Base-by-base conservation (phyloP, 2,888 invertebrate species). In the Rhodophaea formosa region DNA sequence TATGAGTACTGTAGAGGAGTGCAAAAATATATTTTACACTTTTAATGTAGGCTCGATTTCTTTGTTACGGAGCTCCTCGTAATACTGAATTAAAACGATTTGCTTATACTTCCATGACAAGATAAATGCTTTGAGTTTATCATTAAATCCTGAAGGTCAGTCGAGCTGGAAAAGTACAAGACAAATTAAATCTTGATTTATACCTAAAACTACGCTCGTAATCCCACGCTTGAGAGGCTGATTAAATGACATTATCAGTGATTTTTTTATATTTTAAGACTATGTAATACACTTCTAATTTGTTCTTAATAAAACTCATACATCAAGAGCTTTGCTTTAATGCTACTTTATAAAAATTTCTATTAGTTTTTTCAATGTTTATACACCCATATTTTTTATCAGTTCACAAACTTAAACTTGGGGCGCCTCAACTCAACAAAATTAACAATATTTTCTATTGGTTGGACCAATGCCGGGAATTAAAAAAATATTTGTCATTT, bases 191-290 rank as follows among this genome's bases (percentile, higher is more conserved):
- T 67, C 74, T 80, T 80, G 82, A 82, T 85, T 85, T 79, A 78
- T 83, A 86, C 80, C 82, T 84, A 82, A 86, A 84, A 76, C 73
- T 77, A 68, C 70, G 71, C 68, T 75, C 71, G 78, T 82, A 86
- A 87, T 87, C 84, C 86, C 83, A 86, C 86, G 86, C 81, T 85
- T 81, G 77, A 86, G 71, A 82, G 81, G 77, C 70, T 76, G 74
- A 80, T 84, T 80, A 82, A 85, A 87, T 80, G 77, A 79, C 78
- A 77, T 77, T 84, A 84, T 79, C 81, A 70, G 69, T 82, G 1
- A 51, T 35, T 51, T 84, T 85, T 86, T n/a, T n/a, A n/a, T 84
- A 72, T 78, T 71, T 62, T 60, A 59, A 59, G 49, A 65, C 60
- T 14, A 15, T 23, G 42, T n/a, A n/a, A 47, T 56, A 49, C 29